These are phyloP conservation scores for Amblyornis subalaris DNA, from an alignment of 2,113 vertebrate genomes.

Conservation along the genomic window DNA sequence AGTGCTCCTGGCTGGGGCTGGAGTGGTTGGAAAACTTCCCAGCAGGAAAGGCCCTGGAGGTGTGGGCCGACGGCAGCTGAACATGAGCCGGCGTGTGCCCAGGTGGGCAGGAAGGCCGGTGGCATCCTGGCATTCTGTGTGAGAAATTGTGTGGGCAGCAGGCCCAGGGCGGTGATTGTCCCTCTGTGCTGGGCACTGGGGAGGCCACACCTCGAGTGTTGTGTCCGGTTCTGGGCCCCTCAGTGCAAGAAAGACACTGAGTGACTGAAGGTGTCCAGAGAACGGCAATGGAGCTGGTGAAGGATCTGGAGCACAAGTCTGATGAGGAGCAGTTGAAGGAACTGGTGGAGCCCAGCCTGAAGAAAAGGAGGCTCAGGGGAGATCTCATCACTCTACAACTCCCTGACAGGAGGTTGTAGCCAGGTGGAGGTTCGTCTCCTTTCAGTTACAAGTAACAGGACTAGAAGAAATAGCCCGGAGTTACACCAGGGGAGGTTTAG, in stretches of 20 bases:
- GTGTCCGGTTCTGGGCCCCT: background rate
- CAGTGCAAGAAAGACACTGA: background rate
- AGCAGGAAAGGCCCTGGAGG: background rate
- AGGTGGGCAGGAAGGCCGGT: too few relatives aligned
- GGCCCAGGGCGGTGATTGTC: background rate
- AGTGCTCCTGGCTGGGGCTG: background rate
- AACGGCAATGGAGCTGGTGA: too few relatives aligned
- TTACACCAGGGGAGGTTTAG: background rate
- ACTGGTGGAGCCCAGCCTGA: too few relatives aligned
- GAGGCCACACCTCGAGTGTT: background rate
- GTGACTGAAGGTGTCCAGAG: too few relatives aligned
- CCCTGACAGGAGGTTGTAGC: background rate
- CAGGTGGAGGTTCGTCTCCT: background rate
- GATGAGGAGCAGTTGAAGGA: too few relatives aligned
- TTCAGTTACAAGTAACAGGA: background rate
- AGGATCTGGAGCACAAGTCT: too few relatives aligned
- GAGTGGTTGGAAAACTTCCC: background rate
- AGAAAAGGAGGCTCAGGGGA: too few relatives aligned
- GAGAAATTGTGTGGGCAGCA: background rate
- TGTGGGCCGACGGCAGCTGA: fast-evolving
- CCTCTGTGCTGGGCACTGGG: too few relatives aligned
- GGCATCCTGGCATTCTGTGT: background rate
- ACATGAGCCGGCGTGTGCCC: fast-evolving
- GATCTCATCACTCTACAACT: background rate
- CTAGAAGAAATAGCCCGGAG: background rate